Evolutionary conservation across 2,113 vertebrate species (phyloP).

Genomic region (Odontophorus gujanensis): DNA sequence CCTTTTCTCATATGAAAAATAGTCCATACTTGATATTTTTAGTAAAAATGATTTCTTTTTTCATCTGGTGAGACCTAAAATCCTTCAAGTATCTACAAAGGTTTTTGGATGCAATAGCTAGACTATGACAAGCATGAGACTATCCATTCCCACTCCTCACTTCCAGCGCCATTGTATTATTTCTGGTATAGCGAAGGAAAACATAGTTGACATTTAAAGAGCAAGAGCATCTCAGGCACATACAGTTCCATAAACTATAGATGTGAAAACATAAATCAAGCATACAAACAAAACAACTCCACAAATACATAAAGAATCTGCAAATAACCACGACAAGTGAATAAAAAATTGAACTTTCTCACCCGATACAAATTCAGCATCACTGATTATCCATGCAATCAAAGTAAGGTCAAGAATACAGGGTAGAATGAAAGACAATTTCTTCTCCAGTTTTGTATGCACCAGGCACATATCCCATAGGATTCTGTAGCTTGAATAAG

Average conservation of each 20-base stretch:
- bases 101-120: neutral
- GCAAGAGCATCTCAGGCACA: neutral
- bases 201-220: neutral
- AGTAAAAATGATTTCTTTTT: neutral
- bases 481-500: neutral
- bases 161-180: neutral
- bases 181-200: neutral
- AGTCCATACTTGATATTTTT: neutral
- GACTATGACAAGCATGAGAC: neutral
- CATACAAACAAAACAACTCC: accelerated
- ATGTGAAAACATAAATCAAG: neutral
- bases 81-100: neutral
- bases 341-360: neutral
- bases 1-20: neutral
- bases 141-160: neutral
- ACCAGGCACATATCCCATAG: neutral
- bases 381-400: too few relatives aligned
- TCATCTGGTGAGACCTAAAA: neutral
- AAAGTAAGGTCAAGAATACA: neutral
- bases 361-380: too few relatives aligned
- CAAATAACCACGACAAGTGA: neutral
- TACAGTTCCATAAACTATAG: neutral
- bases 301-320: neutral
- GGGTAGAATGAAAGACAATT: neutral
- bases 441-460: neutral